Conservation (phyloP, 2,888 invertebrate genomes). For the Agapostemon virescens region DNA sequence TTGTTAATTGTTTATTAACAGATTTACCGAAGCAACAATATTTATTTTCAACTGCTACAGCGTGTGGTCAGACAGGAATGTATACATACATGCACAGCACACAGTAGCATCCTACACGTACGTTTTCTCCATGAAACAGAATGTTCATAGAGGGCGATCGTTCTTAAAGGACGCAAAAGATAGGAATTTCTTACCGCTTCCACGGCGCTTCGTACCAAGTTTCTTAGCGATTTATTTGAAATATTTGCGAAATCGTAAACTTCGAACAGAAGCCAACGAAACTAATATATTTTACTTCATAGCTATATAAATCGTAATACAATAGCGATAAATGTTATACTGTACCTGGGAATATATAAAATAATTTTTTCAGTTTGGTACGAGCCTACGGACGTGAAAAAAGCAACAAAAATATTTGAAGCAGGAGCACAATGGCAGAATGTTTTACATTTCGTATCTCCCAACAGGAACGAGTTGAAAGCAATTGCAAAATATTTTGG, state of each 20-base stretch:
- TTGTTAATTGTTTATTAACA: constrained; percentile 16
- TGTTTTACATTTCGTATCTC: constrained; percentile 85
- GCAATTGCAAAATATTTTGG: constrained; percentile 84
- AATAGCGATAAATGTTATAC: neutral
- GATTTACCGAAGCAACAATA: constrained; percentile 8
- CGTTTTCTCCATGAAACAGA: constrained; percentile 25
- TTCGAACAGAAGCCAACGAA: neutral
- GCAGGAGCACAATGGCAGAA: constrained; percentile 76
- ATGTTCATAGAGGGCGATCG: constrained; percentile 24
- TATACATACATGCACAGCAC: neutral
- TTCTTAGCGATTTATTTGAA: constrained; percentile 33
- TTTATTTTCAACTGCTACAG: constrained; percentile 16
- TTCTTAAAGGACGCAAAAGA: no score
- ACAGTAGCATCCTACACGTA: neutral
- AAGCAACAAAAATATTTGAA: constrained; percentile 87
- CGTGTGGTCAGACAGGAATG: constrained; percentile 22
- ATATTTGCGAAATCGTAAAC: neutral
- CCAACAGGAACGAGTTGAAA: constrained; percentile 89
- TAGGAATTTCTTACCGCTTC: neutral
- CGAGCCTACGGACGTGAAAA: constrained; percentile 92
- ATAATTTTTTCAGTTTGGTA: constrained; percentile 88
- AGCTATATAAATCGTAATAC: neutral
- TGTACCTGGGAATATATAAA: neutral
- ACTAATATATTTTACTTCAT: neutral
- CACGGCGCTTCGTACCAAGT: constrained; percentile 22